These are phyloP conservation scores for Rugalucina vietnamica DNA, from an alignment of 2,888 invertebrate genomes.

Conservation along the genomic window DNA sequence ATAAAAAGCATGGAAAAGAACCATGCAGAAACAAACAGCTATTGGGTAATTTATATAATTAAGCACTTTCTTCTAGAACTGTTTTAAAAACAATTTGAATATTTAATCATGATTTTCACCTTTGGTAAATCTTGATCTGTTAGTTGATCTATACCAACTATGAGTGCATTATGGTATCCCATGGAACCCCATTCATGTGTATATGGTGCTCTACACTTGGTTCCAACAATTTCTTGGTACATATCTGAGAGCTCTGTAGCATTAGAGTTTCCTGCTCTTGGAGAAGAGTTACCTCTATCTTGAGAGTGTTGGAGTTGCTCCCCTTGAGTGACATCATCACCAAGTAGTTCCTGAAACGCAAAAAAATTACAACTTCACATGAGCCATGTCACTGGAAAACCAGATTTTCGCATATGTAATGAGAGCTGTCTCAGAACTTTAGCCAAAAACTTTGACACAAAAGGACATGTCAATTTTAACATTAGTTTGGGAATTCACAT, in stretches of 20 bases:
- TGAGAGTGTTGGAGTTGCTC: background rate
- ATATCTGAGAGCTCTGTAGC: slow-evolving; percentile 36
- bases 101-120: slow-evolving; percentile 44
- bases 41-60: too few relatives aligned
- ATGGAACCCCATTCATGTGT: slow-evolving; percentile 90
- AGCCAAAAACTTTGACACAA: too few relatives aligned
- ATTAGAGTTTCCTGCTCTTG: background rate
- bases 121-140: slow-evolving; percentile 62
- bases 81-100: background rate
- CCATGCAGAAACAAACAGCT: too few relatives aligned
- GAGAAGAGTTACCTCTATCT: background rate
- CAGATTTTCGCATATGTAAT: too few relatives aligned
- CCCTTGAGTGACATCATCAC: slow-evolving; percentile 1
- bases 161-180: slow-evolving; percentile 93
- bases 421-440: too few relatives aligned
- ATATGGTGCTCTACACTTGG: slow-evolving; percentile 94
- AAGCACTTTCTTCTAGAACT: background rate
- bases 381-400: too few relatives aligned
- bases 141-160: slow-evolving; percentile 83
- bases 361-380: too few relatives aligned
- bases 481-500: too few relatives aligned
- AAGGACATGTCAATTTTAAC: too few relatives aligned
- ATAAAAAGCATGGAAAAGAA: too few relatives aligned
- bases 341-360: background rate
- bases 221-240: slow-evolving; percentile 87